Percentiles rank a stretch among this genome's conserved stretches.
Conservation (phyloP, 2,797 vertebrate species). For the Jordanella pulchra region DNA sequence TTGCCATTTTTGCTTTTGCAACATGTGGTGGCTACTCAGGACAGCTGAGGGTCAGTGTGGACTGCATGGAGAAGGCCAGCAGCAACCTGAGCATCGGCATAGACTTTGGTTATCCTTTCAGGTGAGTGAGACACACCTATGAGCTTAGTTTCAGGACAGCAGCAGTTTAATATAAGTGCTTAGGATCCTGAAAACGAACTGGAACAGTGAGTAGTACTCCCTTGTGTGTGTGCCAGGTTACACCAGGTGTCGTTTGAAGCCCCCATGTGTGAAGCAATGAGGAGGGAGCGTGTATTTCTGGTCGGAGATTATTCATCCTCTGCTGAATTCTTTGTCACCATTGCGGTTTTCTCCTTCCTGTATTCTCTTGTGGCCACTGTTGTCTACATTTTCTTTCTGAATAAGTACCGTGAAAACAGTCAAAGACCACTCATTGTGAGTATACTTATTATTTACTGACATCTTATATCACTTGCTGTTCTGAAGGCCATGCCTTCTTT, state of each 20-base stretch:
- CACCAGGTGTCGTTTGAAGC: constrained; percentile 92
- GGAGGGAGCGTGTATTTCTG: constrained; percentile 86
- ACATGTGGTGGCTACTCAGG: constrained; percentile 98
- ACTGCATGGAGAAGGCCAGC: constrained; percentile 94
- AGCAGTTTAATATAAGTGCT: background rate
- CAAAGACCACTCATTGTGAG: constrained; percentile 93
- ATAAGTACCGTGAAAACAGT: constrained; percentile 95
- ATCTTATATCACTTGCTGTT: background rate
- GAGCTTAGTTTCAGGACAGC: background rate
- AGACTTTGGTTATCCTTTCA: constrained; percentile 94
- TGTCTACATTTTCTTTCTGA: constrained; percentile 95
- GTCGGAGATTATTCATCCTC: constrained; percentile 95
- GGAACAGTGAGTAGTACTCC: background rate
- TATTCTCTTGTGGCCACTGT: constrained; percentile 92
- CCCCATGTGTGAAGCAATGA: constrained; percentile 88
- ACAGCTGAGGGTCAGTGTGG: constrained; percentile 93
- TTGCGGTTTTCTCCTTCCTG: constrained; percentile 95
- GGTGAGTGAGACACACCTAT: constrained; percentile 76
- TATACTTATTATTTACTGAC: constrained; percentile 26
- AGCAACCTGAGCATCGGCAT: constrained; percentile 95
- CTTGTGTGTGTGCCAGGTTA: constrained; percentile 78
- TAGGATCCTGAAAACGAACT: background rate
- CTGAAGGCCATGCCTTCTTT: background rate
- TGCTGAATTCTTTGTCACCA: constrained; percentile 95
- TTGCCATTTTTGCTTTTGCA: constrained; percentile 99